phyloP scores from a whole-genome alignment of 2,888 invertebrate species.

The Hypomecis atomaria region DNA sequence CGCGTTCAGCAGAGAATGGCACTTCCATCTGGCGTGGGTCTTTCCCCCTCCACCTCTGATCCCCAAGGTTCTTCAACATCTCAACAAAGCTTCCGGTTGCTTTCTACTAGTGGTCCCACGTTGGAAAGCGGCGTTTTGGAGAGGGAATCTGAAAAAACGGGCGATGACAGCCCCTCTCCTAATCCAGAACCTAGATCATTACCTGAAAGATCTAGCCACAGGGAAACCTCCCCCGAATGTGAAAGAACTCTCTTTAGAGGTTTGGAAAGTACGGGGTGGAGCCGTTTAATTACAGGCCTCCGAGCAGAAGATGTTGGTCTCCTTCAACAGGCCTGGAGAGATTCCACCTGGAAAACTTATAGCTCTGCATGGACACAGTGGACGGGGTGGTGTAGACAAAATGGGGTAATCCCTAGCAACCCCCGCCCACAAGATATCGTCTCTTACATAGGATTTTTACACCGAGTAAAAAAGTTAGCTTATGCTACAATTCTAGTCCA shows the following conservation, averaged over 20 bases:
- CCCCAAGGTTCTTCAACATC: too few species aligned
- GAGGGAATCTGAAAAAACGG: background rate
- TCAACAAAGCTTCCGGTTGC: too few species aligned
- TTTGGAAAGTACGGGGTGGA: slow-evolving; percentile 48
- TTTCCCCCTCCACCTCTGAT: too few species aligned
- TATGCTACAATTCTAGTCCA: slow-evolving; percentile 37
- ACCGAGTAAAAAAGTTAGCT: slow-evolving; percentile 25
- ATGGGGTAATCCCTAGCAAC: slow-evolving; percentile 23
- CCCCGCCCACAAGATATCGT: slow-evolving; percentile 35
- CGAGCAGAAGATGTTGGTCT: slow-evolving; percentile 6
- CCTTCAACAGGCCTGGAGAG: slow-evolving; percentile 32
- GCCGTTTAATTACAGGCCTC: slow-evolving; percentile 6
- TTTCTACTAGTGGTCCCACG: too few species aligned
- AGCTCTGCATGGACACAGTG: slow-evolving; percentile 37
- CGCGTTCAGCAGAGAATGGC: too few species aligned
- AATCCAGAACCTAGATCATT: slow-evolving; percentile 21
- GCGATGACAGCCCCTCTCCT: slow-evolving; percentile 18
- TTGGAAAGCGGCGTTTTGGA: too few species aligned
- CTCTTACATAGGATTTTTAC: slow-evolving; percentile 25
- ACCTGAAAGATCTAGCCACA: slow-evolving; percentile 39
- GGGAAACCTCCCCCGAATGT: slow-evolving; percentile 25
- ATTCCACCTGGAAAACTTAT: slow-evolving; percentile 36
- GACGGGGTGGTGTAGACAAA: slow-evolving; percentile 37
- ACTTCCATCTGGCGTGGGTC: too few species aligned
- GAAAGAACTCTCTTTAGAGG: slow-evolving; percentile 36